Percentiles rank a stretch among this genome's conserved stretches.
These are phyloP conservation scores for Apodemia zela DNA, from an alignment of 2,888 invertebrate genomes.

Conservation along the genomic window DNA sequence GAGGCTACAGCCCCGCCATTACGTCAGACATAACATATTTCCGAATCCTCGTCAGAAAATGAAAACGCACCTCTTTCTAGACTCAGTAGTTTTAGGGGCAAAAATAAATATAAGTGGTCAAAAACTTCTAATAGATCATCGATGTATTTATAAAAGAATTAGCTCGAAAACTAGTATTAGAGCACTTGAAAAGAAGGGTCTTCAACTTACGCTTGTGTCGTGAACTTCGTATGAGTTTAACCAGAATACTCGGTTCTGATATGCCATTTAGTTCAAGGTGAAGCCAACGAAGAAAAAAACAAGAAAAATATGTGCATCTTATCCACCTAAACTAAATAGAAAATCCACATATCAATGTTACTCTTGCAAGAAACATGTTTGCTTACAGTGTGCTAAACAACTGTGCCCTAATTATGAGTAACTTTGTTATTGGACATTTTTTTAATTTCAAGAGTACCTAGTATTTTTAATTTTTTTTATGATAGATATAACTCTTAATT, in stretches of 20 bases:
- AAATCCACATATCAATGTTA: neutral
- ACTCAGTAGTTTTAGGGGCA: no score
- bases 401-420: no score
- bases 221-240: neutral
- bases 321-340: neutral
- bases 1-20: no score
- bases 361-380: neutral
- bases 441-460: no score
- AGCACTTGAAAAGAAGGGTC: neutral
- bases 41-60: no score
- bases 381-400: neutral
- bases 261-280: neutral
- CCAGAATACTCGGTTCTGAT: neutral
- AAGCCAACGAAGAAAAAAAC: neutral
- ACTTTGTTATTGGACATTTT: no score
- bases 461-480: no score
- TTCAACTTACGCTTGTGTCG: neutral
- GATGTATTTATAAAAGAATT: neutral
- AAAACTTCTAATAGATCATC: no score
- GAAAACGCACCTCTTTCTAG: no score
- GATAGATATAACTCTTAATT: no score
- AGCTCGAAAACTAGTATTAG: neutral
- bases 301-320: neutral
- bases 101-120: no score
- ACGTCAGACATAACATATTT: neutral